Conservation (phyloP, 2,888 invertebrate species). For the Volucella zonaria region DNA sequence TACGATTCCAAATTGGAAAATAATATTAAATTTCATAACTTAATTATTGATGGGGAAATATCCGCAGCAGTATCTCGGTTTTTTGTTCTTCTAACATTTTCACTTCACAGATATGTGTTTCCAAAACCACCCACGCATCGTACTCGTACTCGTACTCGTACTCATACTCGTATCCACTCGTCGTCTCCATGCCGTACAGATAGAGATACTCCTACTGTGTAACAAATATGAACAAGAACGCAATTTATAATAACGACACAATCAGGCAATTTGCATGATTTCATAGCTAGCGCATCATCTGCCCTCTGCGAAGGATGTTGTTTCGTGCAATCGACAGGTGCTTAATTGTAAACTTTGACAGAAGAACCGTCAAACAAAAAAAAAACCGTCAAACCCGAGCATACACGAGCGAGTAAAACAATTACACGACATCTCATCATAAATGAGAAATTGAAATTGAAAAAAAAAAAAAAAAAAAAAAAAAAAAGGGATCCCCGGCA, state of each 20-base stretch:
- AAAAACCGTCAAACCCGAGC: not conserved
- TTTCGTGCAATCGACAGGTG: slow-evolving; percentile 52
- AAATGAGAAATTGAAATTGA: slow-evolving; percentile 34
- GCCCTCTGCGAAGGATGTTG: slow-evolving; percentile 5
- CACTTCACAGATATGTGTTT: slow-evolving; percentile 7
- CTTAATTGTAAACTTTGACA: slow-evolving; percentile 36
- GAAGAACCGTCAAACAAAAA: not conserved
- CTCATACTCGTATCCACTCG: not conserved
- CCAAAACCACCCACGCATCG: not conserved
- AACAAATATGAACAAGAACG: no score
- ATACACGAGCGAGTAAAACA: not conserved
- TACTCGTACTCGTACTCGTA: no score
- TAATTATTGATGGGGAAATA: slow-evolving; percentile 45
- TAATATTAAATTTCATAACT: slow-evolving; percentile 55
- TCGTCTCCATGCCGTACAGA: not conserved
- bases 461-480: slow-evolving; percentile 8
- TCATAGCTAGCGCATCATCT: not conserved
- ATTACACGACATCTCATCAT: slow-evolving; percentile 15
- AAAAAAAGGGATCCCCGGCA: not conserved
- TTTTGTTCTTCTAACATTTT: slow-evolving; percentile 3
- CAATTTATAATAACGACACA: not conserved
- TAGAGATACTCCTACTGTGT: no score
- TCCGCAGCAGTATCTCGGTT: slow-evolving; percentile 6
- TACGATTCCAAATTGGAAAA: slow-evolving; percentile 47
- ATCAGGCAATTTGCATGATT: not conserved